Conservation (phyloP, 1,140 invertebrate species). For the Diorhabda sublineata region DNA sequence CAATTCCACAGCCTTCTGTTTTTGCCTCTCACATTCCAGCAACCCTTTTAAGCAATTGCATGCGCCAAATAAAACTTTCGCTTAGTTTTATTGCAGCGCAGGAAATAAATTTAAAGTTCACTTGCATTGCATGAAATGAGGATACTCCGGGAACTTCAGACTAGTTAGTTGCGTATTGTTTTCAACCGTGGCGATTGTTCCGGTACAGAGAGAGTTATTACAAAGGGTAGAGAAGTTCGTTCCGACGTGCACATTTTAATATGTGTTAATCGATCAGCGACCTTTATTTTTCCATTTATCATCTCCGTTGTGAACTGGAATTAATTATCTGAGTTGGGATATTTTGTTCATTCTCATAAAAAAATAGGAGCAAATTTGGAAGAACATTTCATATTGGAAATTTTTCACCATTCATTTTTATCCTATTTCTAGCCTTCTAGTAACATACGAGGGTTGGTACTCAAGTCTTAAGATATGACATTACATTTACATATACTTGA, state of each 20-base stretch:
- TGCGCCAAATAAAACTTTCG: not conserved
- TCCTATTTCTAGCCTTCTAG: no score
- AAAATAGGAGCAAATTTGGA: no score
- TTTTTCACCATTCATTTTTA: no score
- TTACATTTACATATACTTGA: no score
- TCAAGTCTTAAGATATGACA: no score
- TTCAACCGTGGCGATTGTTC: not conserved
- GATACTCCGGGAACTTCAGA: not conserved
- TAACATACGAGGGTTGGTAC: no score
- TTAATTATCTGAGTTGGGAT: no score
- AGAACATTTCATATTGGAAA: no score
- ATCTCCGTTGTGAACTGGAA: not conserved
- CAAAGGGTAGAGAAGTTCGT: not conserved
- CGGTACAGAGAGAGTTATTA: not conserved
- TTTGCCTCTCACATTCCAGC: not conserved
- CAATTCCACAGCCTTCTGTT: not conserved
- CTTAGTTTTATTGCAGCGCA: not conserved
- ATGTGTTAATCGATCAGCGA: not conserved
- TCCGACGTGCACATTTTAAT: not conserved
- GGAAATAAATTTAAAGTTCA: conserved; percentile 3
- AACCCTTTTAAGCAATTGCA: not conserved
- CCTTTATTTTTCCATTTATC: not conserved
- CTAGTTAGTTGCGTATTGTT: not conserved
- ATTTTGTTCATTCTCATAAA: no score
- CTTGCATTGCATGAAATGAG: not conserved